Evolutionary conservation across 35 echinoderm and acorn worm species (phyloP).

Genomic region (Heliocidaris tuberculata): DNA sequence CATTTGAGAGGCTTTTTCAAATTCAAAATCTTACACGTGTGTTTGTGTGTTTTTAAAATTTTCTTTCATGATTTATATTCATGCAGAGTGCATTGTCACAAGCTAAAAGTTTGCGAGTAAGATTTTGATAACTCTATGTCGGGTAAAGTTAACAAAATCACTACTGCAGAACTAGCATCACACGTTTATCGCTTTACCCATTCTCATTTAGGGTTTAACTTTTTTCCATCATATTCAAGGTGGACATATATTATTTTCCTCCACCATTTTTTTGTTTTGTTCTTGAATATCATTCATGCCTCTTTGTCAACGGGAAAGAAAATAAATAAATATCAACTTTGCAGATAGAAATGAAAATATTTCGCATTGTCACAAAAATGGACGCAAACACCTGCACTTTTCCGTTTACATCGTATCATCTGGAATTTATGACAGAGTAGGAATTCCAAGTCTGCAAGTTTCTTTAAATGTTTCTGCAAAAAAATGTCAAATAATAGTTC

Average conservation of each 20-base stretch:
- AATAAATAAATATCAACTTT: background rate
- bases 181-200: background rate
- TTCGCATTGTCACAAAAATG: background rate
- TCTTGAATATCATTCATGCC: background rate
- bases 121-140: background rate
- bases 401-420: background rate
- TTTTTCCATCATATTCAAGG: background rate
- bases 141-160: slow-evolving; percentile 12
- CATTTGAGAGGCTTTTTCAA: slow-evolving; percentile 18
- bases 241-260: background rate
- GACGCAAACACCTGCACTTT: background rate
- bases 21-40: background rate
- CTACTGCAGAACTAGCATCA: background rate
- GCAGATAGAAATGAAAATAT: background rate
- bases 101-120: background rate
- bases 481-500: background rate
- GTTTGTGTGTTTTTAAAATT: background rate
- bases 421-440: background rate
- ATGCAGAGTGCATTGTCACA: background rate
- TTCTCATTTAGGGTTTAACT: background rate
- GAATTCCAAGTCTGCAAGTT: background rate
- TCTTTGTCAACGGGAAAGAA: slow-evolving; percentile 29
- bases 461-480: slow-evolving; percentile 17
- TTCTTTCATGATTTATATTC: background rate
- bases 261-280: background rate